Evolutionary conservation across 2,888 invertebrate species (phyloP).

Genomic region (Lordiphosa fenestrarum): DNA sequence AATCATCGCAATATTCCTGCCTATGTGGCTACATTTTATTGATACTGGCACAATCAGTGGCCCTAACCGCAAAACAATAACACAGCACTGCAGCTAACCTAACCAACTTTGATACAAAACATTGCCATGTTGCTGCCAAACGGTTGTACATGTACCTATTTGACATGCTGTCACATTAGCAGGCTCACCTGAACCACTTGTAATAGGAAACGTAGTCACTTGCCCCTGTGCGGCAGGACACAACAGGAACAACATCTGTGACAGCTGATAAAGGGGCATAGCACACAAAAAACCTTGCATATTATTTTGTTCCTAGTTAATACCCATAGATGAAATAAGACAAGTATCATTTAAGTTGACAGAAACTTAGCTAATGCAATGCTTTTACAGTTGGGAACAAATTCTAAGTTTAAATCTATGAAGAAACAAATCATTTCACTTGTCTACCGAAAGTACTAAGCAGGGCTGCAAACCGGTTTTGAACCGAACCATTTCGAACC

Average conservation of each 20-base stretch:
- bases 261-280: constrained; percentile 56
- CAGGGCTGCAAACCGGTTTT: too few relatives aligned
- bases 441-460: too few relatives aligned
- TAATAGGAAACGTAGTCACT: constrained; percentile 32
- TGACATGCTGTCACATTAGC: constrained; percentile 61
- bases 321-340: too few relatives aligned
- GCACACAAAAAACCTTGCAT: constrained; percentile 2
- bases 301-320: too few relatives aligned
- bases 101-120: constrained; percentile 25
- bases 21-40: too few relatives aligned
- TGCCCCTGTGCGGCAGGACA: constrained; percentile 48
- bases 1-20: too few relatives aligned
- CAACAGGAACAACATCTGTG: constrained; percentile 37
- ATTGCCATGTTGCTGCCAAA: constrained; percentile 26
- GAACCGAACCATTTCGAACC: too few relatives aligned
- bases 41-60: constrained; percentile 8
- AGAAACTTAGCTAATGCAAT: too few relatives aligned
- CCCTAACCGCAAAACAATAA: constrained; percentile 18
- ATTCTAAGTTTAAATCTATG: too few relatives aligned
- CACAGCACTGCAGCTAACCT: constrained; percentile 51
- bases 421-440: too few relatives aligned
- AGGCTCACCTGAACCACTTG: constrained; percentile 21
- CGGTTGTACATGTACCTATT: constrained; percentile 54
- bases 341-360: too few relatives aligned
- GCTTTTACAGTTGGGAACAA: too few relatives aligned